Conservation (phyloP, 1,140 invertebrate genomes). For the Drosophila jambulina region DNA sequence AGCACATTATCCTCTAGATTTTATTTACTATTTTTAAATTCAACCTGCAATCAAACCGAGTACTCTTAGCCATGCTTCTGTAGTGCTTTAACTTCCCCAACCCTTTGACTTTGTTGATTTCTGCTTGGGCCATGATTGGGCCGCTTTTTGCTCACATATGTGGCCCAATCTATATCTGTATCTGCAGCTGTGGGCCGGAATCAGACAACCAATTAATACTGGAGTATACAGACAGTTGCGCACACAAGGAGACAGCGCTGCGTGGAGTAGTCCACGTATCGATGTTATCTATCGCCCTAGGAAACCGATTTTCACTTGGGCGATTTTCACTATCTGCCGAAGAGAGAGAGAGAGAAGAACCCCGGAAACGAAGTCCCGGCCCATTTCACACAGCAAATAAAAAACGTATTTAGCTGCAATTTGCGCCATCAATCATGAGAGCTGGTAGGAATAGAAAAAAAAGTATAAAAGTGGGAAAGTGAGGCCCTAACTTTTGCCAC, state of each 20-base stretch:
- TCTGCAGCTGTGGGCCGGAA: constrained; percentile 17
- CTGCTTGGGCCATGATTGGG: constrained; percentile 16
- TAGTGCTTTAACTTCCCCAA: neutral
- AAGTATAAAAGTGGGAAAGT: constrained; percentile 2
- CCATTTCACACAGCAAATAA: constrained; percentile 71
- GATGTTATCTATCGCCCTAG: constrained; percentile 33
- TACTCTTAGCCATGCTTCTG: neutral
- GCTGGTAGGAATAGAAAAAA: constrained; percentile 32
- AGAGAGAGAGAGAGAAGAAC: constrained; percentile 18
- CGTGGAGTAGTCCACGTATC: constrained; percentile 48
- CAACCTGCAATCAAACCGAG: neutral
- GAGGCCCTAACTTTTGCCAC: constrained; percentile 67
- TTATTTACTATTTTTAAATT: neutral
- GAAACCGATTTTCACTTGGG: constrained; percentile 15
- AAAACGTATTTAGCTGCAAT: constrained; percentile 83
- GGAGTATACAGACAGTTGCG: constrained; percentile 22
- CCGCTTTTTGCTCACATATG: constrained; percentile 38
- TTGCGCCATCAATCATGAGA: constrained; percentile 76
- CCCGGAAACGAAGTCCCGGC: constrained; percentile 51
- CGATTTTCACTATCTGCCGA: constrained; percentile 40
- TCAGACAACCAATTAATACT: constrained; percentile 37
- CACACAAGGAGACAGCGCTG: constrained; percentile 29
- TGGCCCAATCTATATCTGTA: constrained; percentile 9
- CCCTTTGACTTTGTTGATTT: constrained; percentile 3
- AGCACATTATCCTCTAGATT: too few relatives aligned